These are phyloP conservation scores for Bovichtus diacanthus DNA, from an alignment of 2,797 vertebrate genomes.

Conservation along the genomic window DNA sequence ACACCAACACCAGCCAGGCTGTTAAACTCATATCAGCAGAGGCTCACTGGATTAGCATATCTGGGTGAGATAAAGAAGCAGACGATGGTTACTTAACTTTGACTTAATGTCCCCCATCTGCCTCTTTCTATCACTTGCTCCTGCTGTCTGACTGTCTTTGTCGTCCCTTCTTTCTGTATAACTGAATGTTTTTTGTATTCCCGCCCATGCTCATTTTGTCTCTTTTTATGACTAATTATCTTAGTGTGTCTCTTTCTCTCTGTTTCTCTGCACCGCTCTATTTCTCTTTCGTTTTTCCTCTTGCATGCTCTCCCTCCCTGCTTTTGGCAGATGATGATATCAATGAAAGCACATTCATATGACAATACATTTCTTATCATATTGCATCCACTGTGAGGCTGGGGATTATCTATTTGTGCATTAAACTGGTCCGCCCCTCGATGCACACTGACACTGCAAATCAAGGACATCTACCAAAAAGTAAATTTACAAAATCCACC, in stretches of 20 bases:
- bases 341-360: constrained; percentile 55
- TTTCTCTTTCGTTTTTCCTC: constrained; percentile 11
- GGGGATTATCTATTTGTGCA: constrained; percentile 68
- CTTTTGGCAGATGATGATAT: constrained; percentile 69
- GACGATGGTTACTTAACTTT: constrained; percentile 83
- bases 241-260: constrained; percentile 50
- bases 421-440: constrained; percentile 56
- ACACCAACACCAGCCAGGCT: constrained; percentile 66
- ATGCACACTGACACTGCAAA: constrained; percentile 55
- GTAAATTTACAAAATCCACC: constrained; percentile 40
- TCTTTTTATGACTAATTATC: constrained; percentile 65
- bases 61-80: constrained; percentile 81
- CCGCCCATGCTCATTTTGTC: constrained; percentile 45
- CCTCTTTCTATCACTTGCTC: constrained; percentile 74
- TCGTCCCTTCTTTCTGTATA: constrained; percentile 59
- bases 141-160: constrained; percentile 73
- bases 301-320: neutral
- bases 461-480: constrained; percentile 63
- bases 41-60: constrained; percentile 82
- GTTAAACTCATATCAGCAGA: constrained; percentile 80
- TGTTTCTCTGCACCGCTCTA: constrained; percentile 11
- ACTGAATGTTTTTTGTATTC: constrained; percentile 58
- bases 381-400: constrained; percentile 55
- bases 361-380: constrained; percentile 71
- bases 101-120: constrained; percentile 82